Conservation (phyloP, 1,140 invertebrate species). For the Drusus annulatus region DNA sequence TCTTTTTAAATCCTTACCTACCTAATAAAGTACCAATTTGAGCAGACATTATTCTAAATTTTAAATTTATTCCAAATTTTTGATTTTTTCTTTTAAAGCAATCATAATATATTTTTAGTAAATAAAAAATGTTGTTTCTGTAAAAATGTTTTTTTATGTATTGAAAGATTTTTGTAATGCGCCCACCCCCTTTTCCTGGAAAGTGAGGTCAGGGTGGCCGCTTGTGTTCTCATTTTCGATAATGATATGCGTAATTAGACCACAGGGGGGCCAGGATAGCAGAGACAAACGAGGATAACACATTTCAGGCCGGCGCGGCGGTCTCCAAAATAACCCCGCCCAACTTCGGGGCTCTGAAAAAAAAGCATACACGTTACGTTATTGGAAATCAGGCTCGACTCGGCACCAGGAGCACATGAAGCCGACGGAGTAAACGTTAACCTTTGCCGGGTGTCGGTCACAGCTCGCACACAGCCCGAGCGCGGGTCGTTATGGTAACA, state of each 20-base stretch:
- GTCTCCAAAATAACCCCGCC: constrained; percentile 10
- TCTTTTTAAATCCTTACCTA: too few species aligned
- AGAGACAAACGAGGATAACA: constrained; percentile 59
- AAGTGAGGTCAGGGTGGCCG: too few species aligned
- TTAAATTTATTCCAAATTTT: too few species aligned
- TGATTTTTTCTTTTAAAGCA: too few species aligned
- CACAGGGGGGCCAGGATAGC: constrained; percentile 67
- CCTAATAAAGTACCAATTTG: too few species aligned
- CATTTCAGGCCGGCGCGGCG: constrained; percentile 36
- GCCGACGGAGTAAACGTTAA: constrained; percentile 58
- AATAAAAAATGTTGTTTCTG: too few species aligned
- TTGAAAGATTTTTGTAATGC: too few species aligned
- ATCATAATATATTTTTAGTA: too few species aligned
- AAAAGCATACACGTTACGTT: constrained; percentile 61
- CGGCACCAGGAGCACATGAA: constrained; percentile 62
- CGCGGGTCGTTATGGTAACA: constrained; percentile 66
- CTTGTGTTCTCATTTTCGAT: constrained; percentile 53
- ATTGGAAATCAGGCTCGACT: constrained; percentile 68
- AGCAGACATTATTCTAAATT: too few species aligned
- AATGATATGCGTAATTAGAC: constrained; percentile 73
- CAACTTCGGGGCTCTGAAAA: constrained; percentile 35
- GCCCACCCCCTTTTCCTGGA: too few species aligned
- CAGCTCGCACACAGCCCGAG: constrained; percentile 58
- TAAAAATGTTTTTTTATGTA: too few species aligned
- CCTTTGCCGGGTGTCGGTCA: constrained; percentile 41